These are phyloP conservation scores for Tetranychus piercei DNA, from an alignment of 2,888 invertebrate species.

Conservation along the genomic window DNA sequence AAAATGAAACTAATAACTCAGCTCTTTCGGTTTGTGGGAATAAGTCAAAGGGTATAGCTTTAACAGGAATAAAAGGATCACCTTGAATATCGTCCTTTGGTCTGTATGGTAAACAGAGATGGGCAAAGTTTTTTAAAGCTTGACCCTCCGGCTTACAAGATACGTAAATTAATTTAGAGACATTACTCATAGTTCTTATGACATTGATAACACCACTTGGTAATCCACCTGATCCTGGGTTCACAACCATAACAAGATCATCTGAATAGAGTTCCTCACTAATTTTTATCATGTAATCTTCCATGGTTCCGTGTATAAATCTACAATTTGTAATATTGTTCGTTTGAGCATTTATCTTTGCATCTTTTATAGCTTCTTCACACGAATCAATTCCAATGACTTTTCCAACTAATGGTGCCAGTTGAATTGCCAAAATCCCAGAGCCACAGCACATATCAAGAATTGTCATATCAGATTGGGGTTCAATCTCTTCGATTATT, in stretches of 20 bases:
- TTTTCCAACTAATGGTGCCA: constrained; percentile 31
- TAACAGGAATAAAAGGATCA: constrained; percentile 34
- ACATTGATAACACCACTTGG: constrained; percentile 33
- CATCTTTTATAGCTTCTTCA: constrained; percentile 38
- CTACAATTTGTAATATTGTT: constrained; percentile 35
- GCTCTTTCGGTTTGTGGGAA: constrained; percentile 41
- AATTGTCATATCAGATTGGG: constrained; percentile 31
- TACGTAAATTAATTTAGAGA: constrained; percentile 38
- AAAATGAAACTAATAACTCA: constrained; percentile 38
- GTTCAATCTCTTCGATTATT: constrained; percentile 33
- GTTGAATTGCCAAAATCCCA: constrained; percentile 31
- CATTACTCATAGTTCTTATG: constrained; percentile 33
- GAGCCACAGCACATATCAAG: constrained; percentile 43
- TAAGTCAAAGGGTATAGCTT: constrained; percentile 40
- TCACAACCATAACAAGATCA: constrained; percentile 39
- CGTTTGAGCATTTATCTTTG: constrained; percentile 36
- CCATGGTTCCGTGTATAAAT: constrained; percentile 37
- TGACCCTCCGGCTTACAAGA: constrained; percentile 38
- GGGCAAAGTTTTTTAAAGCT: constrained; percentile 35
- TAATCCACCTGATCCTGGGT: constrained; percentile 39
- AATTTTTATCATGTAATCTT: constrained; percentile 33
- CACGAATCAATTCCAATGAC: constrained; percentile 40
- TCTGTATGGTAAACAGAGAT: constrained; percentile 24
- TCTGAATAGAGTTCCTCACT: constrained; percentile 27
- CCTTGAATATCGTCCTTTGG: constrained; percentile 30